Evolutionary conservation across 2,113 vertebrate genomes (phyloP).

Genomic region (Lepisosteus oculatus): DNA sequence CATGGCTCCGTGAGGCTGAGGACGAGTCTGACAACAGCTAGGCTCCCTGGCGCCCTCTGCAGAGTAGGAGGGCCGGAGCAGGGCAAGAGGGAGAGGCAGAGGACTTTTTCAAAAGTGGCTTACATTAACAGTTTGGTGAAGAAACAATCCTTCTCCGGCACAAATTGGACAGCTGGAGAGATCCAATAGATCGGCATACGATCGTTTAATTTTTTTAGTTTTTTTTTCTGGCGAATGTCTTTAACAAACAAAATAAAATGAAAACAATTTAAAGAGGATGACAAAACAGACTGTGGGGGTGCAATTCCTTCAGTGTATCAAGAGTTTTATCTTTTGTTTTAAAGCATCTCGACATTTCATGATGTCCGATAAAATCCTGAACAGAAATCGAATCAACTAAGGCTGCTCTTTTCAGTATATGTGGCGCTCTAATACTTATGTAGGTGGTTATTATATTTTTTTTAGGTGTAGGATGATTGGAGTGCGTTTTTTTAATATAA

Average conservation of each 20-base stretch:
- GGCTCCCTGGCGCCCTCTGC: constrained; percentile 37
- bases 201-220: constrained; percentile 41
- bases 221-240: constrained; percentile 50
- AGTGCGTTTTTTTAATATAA: constrained; percentile 31
- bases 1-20: constrained; percentile 89
- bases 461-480: constrained; percentile 44
- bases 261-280: constrained; percentile 36
- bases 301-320: constrained; percentile 40
- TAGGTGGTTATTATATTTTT: neutral
- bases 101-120: constrained; percentile 28
- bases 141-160: constrained; percentile 46
- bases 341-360: constrained; percentile 51
- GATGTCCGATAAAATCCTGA: constrained; percentile 36
- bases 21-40: constrained; percentile 96
- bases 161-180: constrained; percentile 53
- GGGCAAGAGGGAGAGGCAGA: constrained; percentile 24
- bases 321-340: constrained; percentile 48
- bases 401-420: constrained; percentile 46
- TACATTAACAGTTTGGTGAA: constrained; percentile 24
- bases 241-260: constrained; percentile 39
- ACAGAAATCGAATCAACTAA: constrained; percentile 34
- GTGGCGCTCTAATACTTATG: constrained; percentile 5
- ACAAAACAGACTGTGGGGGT: constrained; percentile 32
- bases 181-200: constrained; percentile 53
- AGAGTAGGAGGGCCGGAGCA: constrained; percentile 33